Conservation (phyloP, 2,797 vertebrate genomes). For the Lepilemur ruficaudatus region DNA sequence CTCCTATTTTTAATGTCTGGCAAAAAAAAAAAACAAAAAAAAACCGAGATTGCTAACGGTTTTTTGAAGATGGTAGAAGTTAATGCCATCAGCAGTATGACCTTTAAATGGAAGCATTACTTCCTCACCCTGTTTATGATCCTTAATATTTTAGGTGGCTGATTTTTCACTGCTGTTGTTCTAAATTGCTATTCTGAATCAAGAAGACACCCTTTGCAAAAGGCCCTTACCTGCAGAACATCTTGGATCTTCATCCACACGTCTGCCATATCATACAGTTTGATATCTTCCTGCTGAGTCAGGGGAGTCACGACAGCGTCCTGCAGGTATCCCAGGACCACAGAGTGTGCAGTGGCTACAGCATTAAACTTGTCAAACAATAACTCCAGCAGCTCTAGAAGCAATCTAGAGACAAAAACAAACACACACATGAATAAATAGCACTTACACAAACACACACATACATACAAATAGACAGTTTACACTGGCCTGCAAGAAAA, state of each 20-base stretch:
- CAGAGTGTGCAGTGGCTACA: slow-evolving; percentile 93
- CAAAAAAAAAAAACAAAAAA: neutral
- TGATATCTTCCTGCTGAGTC: slow-evolving; percentile 90
- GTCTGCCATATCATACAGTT: slow-evolving; percentile 97
- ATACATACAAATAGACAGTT: slow-evolving; percentile 45
- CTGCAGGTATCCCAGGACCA: slow-evolving; percentile 94
- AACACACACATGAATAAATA: neutral
- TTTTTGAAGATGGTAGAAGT: neutral
- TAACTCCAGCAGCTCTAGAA: slow-evolving; percentile 96
- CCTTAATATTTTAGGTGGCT: neutral
- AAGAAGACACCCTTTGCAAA: fast-evolving
- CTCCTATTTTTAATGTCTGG: neutral
- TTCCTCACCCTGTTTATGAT: neutral
- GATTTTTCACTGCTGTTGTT: fast-evolving
- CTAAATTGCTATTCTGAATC: neutral
- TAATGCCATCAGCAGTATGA: neutral
- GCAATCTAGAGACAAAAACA: slow-evolving; percentile 85
- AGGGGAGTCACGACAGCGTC: slow-evolving; percentile 87
- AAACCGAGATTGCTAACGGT: neutral
- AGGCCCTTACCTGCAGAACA: slow-evolving; percentile 92
- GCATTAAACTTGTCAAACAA: slow-evolving; percentile 98
- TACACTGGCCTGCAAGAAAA: neutral
- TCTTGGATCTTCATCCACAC: slow-evolving; percentile 98
- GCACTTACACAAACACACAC: neutral
- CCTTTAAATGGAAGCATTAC: neutral